Evolutionary conservation across 2,113 vertebrate species (phyloP).

Genomic region (Pica pica): DNA sequence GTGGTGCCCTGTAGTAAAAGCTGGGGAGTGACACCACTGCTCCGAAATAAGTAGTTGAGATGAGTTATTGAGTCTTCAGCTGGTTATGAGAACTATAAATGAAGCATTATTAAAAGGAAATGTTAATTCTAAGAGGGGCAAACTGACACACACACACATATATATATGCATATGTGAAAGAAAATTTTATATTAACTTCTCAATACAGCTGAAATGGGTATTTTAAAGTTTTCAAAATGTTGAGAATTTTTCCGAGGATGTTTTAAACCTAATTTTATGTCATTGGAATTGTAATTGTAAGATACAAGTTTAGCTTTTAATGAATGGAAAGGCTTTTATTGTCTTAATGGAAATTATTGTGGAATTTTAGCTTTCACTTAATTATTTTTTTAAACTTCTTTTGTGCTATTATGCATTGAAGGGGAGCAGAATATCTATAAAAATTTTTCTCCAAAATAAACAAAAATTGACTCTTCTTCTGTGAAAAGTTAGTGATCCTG

Average conservation of each 20-base stretch:
- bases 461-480: background rate
- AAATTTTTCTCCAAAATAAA: background rate
- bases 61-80: background rate
- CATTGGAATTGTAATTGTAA: background rate
- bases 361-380: background rate
- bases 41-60: background rate
- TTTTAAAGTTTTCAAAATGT: background rate
- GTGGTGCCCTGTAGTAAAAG: background rate
- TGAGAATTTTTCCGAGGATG: background rate
- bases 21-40: background rate
- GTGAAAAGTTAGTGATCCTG: background rate
- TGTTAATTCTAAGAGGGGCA: background rate
- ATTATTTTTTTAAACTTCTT: background rate
- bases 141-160: background rate
- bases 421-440: background rate
- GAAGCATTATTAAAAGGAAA: background rate
- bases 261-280: background rate
- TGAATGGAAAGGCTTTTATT: background rate
- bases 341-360: background rate
- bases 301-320: background rate
- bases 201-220: background rate
- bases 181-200: background rate
- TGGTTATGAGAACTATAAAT: background rate
- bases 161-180: no score
- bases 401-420: background rate